A percentile compares a stretch with the other conserved stretches of the same genome.
These are phyloP conservation scores for Tyto alba DNA, from an alignment of 2,113 vertebrate genomes.

Conservation along the genomic window DNA sequence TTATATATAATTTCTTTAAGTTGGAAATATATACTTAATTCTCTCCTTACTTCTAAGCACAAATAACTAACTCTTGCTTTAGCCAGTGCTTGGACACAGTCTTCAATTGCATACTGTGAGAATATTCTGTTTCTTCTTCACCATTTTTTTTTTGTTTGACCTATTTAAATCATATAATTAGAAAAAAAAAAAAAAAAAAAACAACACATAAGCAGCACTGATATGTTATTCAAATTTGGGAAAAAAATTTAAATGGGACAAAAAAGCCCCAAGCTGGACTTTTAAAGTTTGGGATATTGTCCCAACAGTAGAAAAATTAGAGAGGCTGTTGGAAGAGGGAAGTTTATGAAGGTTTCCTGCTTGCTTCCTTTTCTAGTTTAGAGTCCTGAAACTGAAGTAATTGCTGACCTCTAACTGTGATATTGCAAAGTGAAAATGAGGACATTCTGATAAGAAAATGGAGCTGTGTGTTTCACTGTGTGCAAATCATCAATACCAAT, in stretches of 20 bases:
- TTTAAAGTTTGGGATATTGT: background rate
- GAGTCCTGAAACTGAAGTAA: background rate
- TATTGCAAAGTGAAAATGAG: background rate
- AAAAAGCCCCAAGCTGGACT: background rate
- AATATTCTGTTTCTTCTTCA: background rate
- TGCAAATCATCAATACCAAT: background rate
- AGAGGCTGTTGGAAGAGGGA: background rate
- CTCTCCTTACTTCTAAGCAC: background rate
- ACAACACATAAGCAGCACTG: background rate
- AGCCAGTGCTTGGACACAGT: background rate
- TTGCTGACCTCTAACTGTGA: background rate
- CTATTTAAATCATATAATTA: background rate
- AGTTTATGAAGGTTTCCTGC: background rate
- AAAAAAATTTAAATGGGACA: background rate
- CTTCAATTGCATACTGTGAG: background rate
- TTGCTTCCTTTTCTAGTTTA: background rate
- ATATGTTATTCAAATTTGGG: background rate
- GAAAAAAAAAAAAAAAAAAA: background rate
- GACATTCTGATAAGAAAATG: background rate
- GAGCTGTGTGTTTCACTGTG: background rate
- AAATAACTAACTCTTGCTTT: background rate
- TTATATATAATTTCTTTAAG: background rate
- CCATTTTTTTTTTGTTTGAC: background rate
- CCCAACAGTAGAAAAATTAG: background rate
- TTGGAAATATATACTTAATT: background rate